Evolutionary conservation across 2,888 invertebrate species (phyloP).

Genomic region (Auanema freiburgensis): DNA sequence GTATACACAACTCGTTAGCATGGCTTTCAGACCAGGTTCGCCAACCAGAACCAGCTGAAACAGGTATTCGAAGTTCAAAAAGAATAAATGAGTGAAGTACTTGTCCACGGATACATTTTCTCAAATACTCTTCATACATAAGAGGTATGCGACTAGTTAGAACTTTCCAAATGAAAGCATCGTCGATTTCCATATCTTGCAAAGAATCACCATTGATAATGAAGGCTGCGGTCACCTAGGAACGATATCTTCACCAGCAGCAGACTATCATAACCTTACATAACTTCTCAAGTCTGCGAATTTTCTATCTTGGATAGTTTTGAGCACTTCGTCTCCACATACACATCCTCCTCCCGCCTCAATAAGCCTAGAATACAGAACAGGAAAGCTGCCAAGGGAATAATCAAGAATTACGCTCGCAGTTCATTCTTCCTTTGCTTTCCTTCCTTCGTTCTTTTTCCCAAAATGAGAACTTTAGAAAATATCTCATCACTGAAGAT

Average conservation of each 20-base stretch:
- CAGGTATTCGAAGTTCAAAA: too few species aligned
- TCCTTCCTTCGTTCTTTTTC: background rate
- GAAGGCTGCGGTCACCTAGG: background rate
- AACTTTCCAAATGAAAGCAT: background rate
- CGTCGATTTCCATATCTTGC: background rate
- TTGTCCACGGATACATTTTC: background rate
- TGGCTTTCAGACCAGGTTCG: background rate
- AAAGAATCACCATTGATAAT: background rate
- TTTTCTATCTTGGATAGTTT: background rate
- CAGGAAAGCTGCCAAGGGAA: background rate
- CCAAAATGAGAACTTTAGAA: background rate
- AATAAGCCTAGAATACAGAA: background rate
- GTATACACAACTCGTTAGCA: background rate
- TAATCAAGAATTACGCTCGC: background rate
- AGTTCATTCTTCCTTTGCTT: conserved; percentile 2
- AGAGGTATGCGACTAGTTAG: background rate
- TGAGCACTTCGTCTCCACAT: background rate
- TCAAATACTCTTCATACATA: conserved; percentile 1
- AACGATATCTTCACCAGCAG: background rate
- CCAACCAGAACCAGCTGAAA: too few species aligned
- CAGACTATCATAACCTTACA: background rate
- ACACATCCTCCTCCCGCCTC: conserved; percentile 5
- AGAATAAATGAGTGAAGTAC: background rate
- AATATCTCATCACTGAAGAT: background rate
- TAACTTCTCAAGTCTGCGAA: too few species aligned